phyloP scores from a whole-genome alignment of 2,888 invertebrate species.

The Therioaphis trifolii region DNA sequence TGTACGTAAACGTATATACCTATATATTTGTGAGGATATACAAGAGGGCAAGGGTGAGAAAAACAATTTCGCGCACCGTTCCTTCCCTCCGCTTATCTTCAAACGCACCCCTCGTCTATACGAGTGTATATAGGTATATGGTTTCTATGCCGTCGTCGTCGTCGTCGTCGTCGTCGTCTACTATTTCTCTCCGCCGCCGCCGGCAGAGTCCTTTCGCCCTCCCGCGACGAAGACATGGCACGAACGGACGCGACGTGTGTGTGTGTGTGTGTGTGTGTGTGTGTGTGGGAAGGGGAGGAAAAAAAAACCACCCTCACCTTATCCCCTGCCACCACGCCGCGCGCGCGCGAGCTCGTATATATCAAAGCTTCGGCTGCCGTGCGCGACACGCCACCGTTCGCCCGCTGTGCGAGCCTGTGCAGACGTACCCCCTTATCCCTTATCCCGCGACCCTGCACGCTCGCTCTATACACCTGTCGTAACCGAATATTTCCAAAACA shows the following conservation, averaged over 20 bases:
- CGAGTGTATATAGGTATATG: too few relatives aligned
- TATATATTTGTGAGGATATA: too few relatives aligned
- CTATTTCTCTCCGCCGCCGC: background rate
- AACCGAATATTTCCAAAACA: conserved; percentile 49
- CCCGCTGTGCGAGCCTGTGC: background rate
- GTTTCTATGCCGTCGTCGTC: too few relatives aligned
- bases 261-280: too few relatives aligned
- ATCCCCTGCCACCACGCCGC: too few relatives aligned
- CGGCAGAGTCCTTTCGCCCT: too few relatives aligned
- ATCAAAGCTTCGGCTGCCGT: conserved; percentile 15
- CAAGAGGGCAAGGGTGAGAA: conserved; percentile 48
- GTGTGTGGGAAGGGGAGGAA: background rate
- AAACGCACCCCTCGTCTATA: background rate
- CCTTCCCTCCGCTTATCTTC: conserved; percentile 54
- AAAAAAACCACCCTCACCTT: conserved; percentile 1
- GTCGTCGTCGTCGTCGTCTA: background rate
- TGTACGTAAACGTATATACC: too few relatives aligned
- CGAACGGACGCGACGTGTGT: too few relatives aligned
- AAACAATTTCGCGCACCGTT: conserved; percentile 57
- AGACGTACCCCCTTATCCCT: background rate
- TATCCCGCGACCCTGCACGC: too few relatives aligned
- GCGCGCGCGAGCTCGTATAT: too few relatives aligned
- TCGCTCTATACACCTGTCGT: conserved; percentile 32
- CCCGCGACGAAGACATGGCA: too few relatives aligned
- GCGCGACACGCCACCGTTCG: background rate